phyloP scores from a whole-genome alignment of 92 coral and sea anemone species.

The Porites lobata region DNA sequence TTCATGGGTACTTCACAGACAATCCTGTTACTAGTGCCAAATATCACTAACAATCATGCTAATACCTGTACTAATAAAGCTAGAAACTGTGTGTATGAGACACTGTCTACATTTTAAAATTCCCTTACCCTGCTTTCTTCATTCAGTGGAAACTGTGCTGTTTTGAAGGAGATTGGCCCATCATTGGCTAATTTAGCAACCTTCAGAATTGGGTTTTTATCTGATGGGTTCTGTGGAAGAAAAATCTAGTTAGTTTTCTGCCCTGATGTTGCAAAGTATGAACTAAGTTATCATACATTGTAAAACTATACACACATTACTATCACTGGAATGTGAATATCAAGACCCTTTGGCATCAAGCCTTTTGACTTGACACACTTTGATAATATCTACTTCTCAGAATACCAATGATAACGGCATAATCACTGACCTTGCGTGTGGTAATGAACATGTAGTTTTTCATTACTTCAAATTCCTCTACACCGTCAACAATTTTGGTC shows the following conservation, averaged over 20 bases:
- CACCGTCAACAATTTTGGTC: neutral
- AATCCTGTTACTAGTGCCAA: too few relatives aligned
- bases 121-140: constrained; percentile 44
- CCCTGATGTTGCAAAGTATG: neutral
- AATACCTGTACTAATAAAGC: too few relatives aligned
- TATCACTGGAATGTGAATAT: too few relatives aligned
- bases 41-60: too few relatives aligned
- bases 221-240: neutral
- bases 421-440: constrained; percentile 35
- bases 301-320: too few relatives aligned
- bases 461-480: constrained; percentile 88
- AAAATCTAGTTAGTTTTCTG: neutral
- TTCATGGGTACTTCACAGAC: too few relatives aligned
- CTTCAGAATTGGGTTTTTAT: constrained; percentile 1
- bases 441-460: constrained; percentile 81
- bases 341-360: too few relatives aligned
- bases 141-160: constrained; percentile 28
- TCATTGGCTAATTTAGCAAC: neutral
- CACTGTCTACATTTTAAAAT: neutral
- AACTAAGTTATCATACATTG: neutral
- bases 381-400: too few relatives aligned
- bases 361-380: neutral
- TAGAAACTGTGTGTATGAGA: too few relatives aligned
- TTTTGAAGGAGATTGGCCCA: neutral
- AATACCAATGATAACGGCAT: neutral